These are phyloP conservation scores for Myocastor coypus DNA, from an alignment of 2,113 vertebrate genomes.

Conservation along the genomic window DNA sequence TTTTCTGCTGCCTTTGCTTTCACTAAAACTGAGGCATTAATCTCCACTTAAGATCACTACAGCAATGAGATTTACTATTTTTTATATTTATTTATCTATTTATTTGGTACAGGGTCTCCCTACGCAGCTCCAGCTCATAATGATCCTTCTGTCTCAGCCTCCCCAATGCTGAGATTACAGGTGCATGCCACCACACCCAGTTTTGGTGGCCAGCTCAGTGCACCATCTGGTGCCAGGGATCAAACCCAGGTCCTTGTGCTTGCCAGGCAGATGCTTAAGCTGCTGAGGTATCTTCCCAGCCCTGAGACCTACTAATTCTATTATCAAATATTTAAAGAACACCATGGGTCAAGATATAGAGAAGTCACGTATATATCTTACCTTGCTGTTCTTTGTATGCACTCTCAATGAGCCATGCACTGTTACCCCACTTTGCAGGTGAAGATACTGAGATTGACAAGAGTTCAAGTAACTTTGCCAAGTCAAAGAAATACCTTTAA, in stretches of 20 bases:
- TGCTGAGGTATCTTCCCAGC: too few species aligned
- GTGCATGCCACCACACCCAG: too few species aligned
- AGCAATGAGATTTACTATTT: slow-evolving; percentile 17
- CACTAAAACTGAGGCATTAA: slow-evolving; percentile 42
- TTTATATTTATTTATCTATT: neutral
- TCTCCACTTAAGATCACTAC: slow-evolving; percentile 38
- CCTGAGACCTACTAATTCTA: neutral
- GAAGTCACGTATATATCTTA: neutral
- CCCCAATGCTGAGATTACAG: too few species aligned
- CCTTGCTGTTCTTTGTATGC: neutral
- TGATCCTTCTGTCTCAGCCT: too few species aligned
- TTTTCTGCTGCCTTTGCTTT: slow-evolving; percentile 20
- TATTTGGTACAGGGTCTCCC: too few species aligned
- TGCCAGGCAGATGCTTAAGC: too few species aligned
- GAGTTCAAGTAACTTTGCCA: neutral
- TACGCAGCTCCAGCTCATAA: too few species aligned
- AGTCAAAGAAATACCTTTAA: neutral
- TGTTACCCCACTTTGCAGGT: neutral
- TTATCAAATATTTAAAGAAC: neutral
- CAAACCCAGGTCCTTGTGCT: too few species aligned
- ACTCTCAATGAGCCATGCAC: neutral
- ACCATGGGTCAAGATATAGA: neutral
- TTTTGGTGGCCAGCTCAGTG: too few species aligned
- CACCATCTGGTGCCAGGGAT: too few species aligned
- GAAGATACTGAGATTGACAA: slow-evolving; percentile 18